Evolutionary conservation across 2,797 vertebrate species (phyloP).

Genomic region (Gallinago stenura): DNA sequence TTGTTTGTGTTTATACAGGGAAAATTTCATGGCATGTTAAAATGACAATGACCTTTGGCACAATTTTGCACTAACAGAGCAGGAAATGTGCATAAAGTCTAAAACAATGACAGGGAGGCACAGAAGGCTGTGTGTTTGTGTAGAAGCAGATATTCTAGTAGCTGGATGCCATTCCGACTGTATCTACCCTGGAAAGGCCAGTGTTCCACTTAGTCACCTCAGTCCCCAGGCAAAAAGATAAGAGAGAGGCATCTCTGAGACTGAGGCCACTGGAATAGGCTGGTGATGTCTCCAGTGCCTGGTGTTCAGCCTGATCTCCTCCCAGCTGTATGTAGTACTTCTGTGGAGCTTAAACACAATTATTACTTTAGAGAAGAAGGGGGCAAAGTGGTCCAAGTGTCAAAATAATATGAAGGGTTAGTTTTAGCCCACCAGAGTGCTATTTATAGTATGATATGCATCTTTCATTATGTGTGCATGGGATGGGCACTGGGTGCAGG

Average conservation of each 20-base stretch:
- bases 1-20: not conserved
- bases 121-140: not conserved
- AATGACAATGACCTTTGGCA: not conserved
- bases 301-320: not conserved
- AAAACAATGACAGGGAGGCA: not conserved
- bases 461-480: not conserved
- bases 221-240: accelerated
- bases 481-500: not conserved
- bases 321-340: not conserved
- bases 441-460: not conserved
- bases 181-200: not conserved
- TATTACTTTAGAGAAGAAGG: not conserved
- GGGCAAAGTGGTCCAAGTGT: not conserved
- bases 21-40: not conserved
- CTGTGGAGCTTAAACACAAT: not conserved
- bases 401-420: not conserved
- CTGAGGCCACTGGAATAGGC: not conserved
- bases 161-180: not conserved
- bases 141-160: not conserved
- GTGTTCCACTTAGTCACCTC: not conserved
- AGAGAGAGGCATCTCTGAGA: accelerated
- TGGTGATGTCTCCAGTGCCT: not conserved
- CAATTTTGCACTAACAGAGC: not conserved
- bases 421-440: not conserved
- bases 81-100: not conserved